These are phyloP conservation scores for Adela reaumurella DNA, from an alignment of 2,888 invertebrate genomes.

Conservation along the genomic window DNA sequence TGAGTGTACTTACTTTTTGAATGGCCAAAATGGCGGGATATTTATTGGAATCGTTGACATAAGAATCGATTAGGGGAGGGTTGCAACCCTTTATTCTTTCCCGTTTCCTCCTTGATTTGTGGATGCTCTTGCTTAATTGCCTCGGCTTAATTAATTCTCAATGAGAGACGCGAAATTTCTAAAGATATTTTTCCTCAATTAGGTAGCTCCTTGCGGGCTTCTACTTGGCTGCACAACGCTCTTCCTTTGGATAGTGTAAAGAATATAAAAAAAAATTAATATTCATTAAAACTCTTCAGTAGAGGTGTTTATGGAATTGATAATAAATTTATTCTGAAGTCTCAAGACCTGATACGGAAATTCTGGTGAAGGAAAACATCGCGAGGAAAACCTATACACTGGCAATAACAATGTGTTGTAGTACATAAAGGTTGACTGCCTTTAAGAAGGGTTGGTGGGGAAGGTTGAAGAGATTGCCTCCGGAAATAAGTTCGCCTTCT, in stretches of 20 bases:
- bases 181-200: neutral
- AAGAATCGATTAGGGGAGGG: neutral
- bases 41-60: neutral
- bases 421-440: too few relatives aligned
- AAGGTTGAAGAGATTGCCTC: too few relatives aligned
- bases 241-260: neutral
- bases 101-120: constrained; percentile 4
- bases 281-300: too few relatives aligned
- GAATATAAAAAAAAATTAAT: neutral
- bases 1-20: neutral
- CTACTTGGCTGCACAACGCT: neutral
- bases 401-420: too few relatives aligned
- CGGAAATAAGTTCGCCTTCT: too few relatives aligned
- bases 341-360: too few relatives aligned
- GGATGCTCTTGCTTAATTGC: neutral
- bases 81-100: constrained; percentile 6
- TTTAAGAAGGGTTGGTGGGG: too few relatives aligned
- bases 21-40: neutral
- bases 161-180: neutral
- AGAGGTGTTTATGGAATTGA: too few relatives aligned
- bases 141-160: neutral
- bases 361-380: too few relatives aligned
- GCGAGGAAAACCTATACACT: too few relatives aligned
- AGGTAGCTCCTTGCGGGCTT: neutral
- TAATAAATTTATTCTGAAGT: too few relatives aligned